Base-by-base conservation (phyloP, 2,113 vertebrate species). In the Dasyprocta punctata region DNA sequence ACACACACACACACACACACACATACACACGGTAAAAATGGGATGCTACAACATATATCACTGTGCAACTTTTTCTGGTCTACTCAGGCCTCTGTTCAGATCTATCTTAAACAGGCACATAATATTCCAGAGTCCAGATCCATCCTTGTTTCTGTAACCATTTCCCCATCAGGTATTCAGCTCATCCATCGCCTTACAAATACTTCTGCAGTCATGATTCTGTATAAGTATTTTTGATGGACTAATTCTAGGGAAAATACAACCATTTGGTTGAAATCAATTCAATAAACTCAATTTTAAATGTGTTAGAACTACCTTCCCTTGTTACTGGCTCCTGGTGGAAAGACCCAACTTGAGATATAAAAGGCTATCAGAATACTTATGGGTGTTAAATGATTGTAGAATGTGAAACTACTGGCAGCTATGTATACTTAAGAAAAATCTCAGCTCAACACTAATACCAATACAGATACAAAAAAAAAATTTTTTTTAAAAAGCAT, bases 171-270 rank as follows among this genome's bases (percentile, higher is more conserved):
- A 58, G 22, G 28, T 65, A 92, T 83, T 67, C 63, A 95, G 47
- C 16, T 44, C 63, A 80, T 36, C 54, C n/a, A n/a, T 49, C 13
- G 89, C 67, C 36, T 90, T 86, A 95, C 69, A 88, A 95, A 86
- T 0, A 91, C 41, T 73, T 69, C 54, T 92, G 44, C 49, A 87
- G 58, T 82, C 22, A 81, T 7, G 65, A 49, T 61, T 44, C 61
- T 75, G 14, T 60, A 44, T 11, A 87, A 88, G 81, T 88, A 90
- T 11, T n/a, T 26, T 86, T 33, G 38, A 84, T 67, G 73, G 49
- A 65, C 73, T 80, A 84, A 85, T 85, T 92, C 75, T 89, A 93
- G 56, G 61, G 30, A 93, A 97, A 94, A 87, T 73, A 26, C 81
- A 65, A 85, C 47, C 63, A 83, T 12, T 44, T 92, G 16, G 30